A percentile compares a stretch with the other conserved stretches of the same genome.
Evolutionary conservation across 2,797 vertebrate genomes (phyloP).

Genomic region (Gymnoscopelus microlampas): DNA sequence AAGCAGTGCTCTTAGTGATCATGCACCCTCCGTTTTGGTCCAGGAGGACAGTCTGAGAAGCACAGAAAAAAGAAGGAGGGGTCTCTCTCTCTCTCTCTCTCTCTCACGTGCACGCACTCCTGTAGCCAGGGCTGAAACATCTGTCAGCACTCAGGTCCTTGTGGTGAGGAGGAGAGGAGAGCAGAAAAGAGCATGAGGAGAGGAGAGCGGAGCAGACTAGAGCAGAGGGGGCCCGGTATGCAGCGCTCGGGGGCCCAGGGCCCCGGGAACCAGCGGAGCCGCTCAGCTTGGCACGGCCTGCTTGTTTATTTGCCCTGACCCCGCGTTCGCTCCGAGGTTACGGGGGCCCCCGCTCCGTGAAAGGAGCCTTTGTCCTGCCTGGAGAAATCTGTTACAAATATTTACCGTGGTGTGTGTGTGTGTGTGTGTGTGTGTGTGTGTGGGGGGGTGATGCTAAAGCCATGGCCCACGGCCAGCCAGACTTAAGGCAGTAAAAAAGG

Average conservation of each 20-base stretch:
- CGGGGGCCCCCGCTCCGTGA: constrained; percentile 86
- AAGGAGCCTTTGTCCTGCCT: constrained; percentile 95
- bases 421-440: neutral
- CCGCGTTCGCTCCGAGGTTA: constrained; percentile 85
- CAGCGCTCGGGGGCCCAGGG: constrained; percentile 81
- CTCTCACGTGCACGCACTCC: constrained; percentile 46
- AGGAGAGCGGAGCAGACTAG: constrained; percentile 66
- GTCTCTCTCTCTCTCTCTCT: constrained; percentile 75
- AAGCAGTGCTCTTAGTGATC: too few relatives aligned
- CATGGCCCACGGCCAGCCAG: constrained; percentile 90
- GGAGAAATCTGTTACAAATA: constrained; percentile 98
- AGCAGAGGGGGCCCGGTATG: constrained; percentile 81
- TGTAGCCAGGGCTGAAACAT: constrained; percentile 90
- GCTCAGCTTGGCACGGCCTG: constrained; percentile 89
- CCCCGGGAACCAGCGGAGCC: constrained; percentile 81
- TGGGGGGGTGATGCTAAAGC: constrained; percentile 84
- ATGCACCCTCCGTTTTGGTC: constrained; percentile 45
- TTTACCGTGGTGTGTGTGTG: constrained; percentile 82
- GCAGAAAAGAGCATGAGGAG: neutral
- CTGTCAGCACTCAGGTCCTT: constrained; percentile 93
- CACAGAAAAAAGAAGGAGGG: neutral
- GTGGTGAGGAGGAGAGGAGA: constrained; percentile 75
- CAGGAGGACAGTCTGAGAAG: constrained; percentile 29
- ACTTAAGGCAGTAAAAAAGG: constrained; percentile 91
- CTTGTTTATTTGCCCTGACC: constrained; percentile 98